Percentiles rank a stretch among this genome's conserved stretches.
These are phyloP conservation scores for Petrolisthes cinctipes DNA, from an alignment of 2,888 invertebrate species.

Conservation along the genomic window DNA sequence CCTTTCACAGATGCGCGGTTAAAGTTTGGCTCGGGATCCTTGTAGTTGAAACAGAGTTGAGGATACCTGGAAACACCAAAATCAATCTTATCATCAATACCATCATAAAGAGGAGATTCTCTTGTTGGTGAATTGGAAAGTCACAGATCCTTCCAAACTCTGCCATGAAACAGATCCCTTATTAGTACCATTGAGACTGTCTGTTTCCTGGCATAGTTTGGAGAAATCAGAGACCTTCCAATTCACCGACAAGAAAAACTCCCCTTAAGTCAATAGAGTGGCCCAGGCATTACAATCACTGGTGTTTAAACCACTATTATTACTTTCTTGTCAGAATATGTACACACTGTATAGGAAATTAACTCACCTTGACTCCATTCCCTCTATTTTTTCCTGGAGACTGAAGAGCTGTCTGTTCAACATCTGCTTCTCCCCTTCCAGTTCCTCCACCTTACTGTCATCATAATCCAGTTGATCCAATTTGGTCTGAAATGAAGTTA, in stretches of 20 bases:
- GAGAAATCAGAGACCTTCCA: too few species aligned
- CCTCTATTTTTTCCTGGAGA: slow-evolving; percentile 75
- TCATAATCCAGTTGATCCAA: slow-evolving; percentile 73
- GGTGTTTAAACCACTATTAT: background rate
- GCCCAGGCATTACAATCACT: too few species aligned
- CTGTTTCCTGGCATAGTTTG: too few species aligned
- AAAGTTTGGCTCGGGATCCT: slow-evolving; percentile 83
- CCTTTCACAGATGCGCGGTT: slow-evolving; percentile 79
- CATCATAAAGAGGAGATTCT: too few species aligned
- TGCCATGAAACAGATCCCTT: too few species aligned
- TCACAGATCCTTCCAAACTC: too few species aligned
- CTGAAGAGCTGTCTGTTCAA: slow-evolving; percentile 75
- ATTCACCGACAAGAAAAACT: too few species aligned
- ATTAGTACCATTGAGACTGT: too few species aligned
- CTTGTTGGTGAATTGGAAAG: too few species aligned
- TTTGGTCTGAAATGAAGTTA: slow-evolving; percentile 70
- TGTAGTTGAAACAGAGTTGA: slow-evolving; percentile 78
- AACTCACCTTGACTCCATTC: slow-evolving; percentile 72
- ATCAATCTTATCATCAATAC: too few species aligned
- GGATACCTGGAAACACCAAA: slow-evolving; percentile 65
- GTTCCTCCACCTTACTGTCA: slow-evolving; percentile 75
- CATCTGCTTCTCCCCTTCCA: slow-evolving; percentile 73
- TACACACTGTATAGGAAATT: background rate
- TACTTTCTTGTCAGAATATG: slow-evolving; percentile 1
- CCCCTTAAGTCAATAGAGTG: too few species aligned